A percentile compares a stretch with the other conserved stretches of the same genome.
Conservation (phyloP, 2,888 invertebrate genomes). For the Parascotia fuliginaria region DNA sequence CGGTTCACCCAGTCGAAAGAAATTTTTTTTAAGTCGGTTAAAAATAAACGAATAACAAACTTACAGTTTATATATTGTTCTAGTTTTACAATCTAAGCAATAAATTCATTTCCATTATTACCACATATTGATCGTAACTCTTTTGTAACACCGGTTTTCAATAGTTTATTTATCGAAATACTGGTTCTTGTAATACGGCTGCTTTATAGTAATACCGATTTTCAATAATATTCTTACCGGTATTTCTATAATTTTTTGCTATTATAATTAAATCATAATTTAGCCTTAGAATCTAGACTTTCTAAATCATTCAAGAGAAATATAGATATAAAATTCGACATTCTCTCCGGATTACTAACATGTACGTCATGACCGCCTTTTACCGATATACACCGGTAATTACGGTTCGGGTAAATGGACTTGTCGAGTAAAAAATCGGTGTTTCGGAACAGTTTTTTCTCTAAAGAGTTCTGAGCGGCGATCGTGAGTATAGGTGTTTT, state of each 20-base stretch:
- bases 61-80: no score
- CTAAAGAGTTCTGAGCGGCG: constrained; percentile 49
- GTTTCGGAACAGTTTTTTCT: constrained; percentile 46
- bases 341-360: constrained; percentile 79
- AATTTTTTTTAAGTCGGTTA: no score
- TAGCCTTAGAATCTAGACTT: constrained; percentile 59
- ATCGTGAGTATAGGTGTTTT: constrained; percentile 59
- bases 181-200: no score
- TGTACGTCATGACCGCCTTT: constrained; percentile 87
- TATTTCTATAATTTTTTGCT: neutral
- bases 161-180: no score
- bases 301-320: constrained; percentile 66
- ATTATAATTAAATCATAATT: constrained; percentile 48
- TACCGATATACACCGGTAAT: constrained; percentile 63
- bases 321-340: constrained; percentile 69
- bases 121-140: no score
- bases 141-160: no score
- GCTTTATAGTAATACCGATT: no score
- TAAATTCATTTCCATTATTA: no score
- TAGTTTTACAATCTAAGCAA: no score
- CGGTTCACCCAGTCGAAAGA: no score
- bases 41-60: no score
- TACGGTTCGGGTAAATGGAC: constrained; percentile 44
- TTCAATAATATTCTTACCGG: no score
- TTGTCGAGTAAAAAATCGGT: constrained; percentile 62